Conservation (phyloP, 2,888 invertebrate species). For the Nomada fabriciana region DNA sequence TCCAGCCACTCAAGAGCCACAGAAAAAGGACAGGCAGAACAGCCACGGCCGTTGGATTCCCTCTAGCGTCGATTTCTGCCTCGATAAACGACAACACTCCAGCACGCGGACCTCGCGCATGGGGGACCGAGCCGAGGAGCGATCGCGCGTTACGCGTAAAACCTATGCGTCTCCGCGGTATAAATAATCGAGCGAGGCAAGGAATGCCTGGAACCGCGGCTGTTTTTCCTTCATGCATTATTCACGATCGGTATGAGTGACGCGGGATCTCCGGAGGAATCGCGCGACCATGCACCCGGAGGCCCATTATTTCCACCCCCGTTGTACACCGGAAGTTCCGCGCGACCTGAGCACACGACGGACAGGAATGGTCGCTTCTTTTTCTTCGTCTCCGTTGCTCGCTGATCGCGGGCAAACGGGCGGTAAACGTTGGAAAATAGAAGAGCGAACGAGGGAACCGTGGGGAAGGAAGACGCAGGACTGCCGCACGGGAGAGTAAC, state of each 20-base stretch:
- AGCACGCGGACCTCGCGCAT: constrained; percentile 11
- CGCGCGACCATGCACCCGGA: constrained; percentile 41
- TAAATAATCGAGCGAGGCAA: constrained; percentile 49
- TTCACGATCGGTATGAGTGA: constrained; percentile 58
- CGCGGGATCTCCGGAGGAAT: constrained; percentile 57
- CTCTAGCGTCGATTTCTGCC: constrained; percentile 43
- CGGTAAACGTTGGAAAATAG: constrained; percentile 15
- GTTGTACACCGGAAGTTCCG: neutral
- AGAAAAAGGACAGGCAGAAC: neutral
- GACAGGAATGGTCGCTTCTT: constrained; percentile 1
- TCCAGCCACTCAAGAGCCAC: constrained; percentile 25
- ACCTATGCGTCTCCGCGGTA: constrained; percentile 32
- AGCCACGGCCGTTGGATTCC: neutral
- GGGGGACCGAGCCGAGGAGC: constrained; percentile 16
- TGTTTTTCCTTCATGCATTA: constrained; percentile 59
- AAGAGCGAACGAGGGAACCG: neutral
- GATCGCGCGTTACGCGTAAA: constrained; percentile 32
- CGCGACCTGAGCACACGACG: constrained; percentile 4
- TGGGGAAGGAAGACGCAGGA: neutral
- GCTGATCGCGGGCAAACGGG: constrained; percentile 39
- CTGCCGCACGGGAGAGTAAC: neutral
- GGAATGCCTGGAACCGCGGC: constrained; percentile 47
- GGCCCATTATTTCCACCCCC: constrained; percentile 60
- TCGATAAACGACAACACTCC: constrained; percentile 39
- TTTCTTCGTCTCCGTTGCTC: neutral